Evolutionary conservation across 2,113 vertebrate genomes (phyloP), one percentile per base, ranked within the genome.

Genomic region (Garra rufa): DNA sequence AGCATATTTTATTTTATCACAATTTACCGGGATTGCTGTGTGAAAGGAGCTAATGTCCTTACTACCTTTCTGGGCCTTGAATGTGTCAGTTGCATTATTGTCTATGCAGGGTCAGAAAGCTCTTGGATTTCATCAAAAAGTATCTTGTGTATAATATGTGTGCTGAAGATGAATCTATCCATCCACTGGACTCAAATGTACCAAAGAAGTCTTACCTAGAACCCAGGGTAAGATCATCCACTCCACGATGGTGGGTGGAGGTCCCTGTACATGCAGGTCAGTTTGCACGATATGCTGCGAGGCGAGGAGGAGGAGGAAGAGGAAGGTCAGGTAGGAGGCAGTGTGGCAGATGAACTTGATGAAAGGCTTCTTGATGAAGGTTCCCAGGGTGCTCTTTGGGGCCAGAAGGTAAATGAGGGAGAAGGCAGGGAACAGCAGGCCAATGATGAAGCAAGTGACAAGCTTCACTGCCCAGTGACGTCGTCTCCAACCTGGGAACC

Each of bases 381-480:
- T 92, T 87, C 96, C 96, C 86, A 97, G 93, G 86, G 95, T 94
- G 93, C 96, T 97, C 90, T 95, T 96, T 71, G 96, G 96, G 85
- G 96, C 96, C 74, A 96, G 94, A 88, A 97, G 89, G 85, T 97
- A 97, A 0, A 95, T 94, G 88, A 96, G 91, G 0, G 96, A 97
- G 1, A 97, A 94, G 92, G 95, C 90, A 0, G 96, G 96, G 84
- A 97, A 97, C 1, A 97, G 94, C 85, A 97, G 93, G n/a, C 96
- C 96, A 55, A 97, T 96, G 87, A 95, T 96, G 82, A 99, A 95
- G 93, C 98, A 98, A 69, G 97, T 99, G 91, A 98, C 89, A 87
- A 99, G 95, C 84, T 99, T 99, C 83, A 99, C 96, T 28, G 91
- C 96, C 98, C 98, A 99, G 92, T 99, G 98, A 88, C 97, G 96